Conservation (phyloP, 2,888 invertebrate genomes). For the Lepidonotus clava region DNA sequence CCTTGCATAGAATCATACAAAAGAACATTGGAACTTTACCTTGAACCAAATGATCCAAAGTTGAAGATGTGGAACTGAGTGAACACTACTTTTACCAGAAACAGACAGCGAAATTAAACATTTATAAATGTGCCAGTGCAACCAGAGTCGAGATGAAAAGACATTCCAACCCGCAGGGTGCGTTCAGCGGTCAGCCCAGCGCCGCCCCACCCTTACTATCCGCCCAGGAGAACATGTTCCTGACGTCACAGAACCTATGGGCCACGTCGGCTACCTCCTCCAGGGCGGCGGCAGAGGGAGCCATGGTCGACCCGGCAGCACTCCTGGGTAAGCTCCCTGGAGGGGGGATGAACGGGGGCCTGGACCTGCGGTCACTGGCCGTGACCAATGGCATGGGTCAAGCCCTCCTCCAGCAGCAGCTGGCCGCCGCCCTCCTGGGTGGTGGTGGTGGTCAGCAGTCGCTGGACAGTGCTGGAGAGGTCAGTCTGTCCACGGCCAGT, state of each 20-base stretch:
- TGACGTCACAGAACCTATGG: neutral
- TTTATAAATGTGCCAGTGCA: too few species aligned
- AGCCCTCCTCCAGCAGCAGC: conserved; percentile 12
- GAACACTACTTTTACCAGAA: too few species aligned
- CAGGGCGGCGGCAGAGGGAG: neutral
- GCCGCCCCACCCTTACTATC: neutral
- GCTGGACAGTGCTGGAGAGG: conserved; percentile 36
- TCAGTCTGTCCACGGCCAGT: conserved; percentile 7
- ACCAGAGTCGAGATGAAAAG: neutral
- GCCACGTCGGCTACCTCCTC: neutral
- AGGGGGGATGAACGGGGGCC: conserved; percentile 1
- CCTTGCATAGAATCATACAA: too few species aligned
- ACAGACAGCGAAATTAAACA: too few species aligned
- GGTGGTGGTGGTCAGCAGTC: too few species aligned
- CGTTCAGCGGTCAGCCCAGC: neutral
- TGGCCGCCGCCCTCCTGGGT: conserved; percentile 6
- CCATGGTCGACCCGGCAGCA: neutral
- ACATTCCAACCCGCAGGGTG: neutral
- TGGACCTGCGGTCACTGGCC: neutral
- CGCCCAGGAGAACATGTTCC: neutral
- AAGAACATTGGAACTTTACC: too few species aligned
- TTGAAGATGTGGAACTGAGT: too few species aligned
- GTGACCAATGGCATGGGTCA: neutral
- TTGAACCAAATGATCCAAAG: too few species aligned
- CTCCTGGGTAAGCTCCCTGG: neutral